Percentiles rank a stretch among this genome's conserved stretches.
phyloP scores from a whole-genome alignment of 1,140 invertebrate species.

The Microplitis mediator region DNA sequence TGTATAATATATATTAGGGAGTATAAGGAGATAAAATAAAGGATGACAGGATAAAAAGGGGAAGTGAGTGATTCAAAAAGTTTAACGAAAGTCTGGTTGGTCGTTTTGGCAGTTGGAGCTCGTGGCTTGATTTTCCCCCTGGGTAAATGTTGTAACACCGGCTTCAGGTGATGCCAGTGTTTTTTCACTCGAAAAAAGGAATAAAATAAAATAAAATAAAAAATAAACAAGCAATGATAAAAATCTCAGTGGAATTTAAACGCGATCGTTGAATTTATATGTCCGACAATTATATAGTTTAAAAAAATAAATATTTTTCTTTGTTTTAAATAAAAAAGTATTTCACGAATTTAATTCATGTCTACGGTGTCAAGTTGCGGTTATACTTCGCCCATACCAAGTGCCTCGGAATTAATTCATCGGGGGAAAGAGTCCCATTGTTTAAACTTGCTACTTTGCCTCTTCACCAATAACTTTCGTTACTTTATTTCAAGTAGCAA shows the following conservation, averaged over 20 bases:
- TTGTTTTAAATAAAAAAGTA: too few species aligned
- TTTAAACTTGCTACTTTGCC: neutral
- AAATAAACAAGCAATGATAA: neutral
- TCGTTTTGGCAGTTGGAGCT: neutral
- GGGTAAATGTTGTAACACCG: constrained; percentile 24
- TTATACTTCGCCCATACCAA: neutral
- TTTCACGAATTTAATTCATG: too few species aligned
- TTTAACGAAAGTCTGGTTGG: constrained; percentile 32
- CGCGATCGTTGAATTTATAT: neutral
- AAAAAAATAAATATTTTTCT: too few species aligned
- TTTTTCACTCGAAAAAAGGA: constrained; percentile 43
- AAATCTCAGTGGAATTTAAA: too few species aligned
- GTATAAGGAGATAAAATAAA: constrained; percentile 17
- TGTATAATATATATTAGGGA: neutral
- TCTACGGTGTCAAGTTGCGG: too few species aligned
- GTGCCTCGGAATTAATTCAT: neutral
- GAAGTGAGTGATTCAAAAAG: neutral
- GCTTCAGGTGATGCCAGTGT: constrained; percentile 34
- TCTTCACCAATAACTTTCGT: neutral
- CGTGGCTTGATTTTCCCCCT: constrained; percentile 19
- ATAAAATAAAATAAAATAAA: constrained; percentile 27
- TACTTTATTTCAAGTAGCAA: neutral
- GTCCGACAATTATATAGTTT: neutral
- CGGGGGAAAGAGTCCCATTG: neutral
- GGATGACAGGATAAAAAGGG: neutral